phyloP scores from a whole-genome alignment of 2,888 invertebrate species.

The Caenorhabditis imperialis region DNA sequence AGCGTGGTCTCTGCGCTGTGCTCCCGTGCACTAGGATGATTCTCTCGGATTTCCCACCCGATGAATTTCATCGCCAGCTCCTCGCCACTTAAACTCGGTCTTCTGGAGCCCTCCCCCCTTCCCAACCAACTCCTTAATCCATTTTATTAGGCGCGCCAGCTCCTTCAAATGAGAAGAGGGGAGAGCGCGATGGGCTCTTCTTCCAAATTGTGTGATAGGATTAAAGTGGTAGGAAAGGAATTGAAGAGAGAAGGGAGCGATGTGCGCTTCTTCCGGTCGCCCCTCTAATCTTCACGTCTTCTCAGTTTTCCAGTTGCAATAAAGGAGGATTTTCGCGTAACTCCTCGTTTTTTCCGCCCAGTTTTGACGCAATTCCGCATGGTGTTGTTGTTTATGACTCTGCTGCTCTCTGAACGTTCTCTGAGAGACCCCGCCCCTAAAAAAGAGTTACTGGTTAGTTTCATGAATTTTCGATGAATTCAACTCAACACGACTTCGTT shows the following conservation, averaged over 20 bases:
- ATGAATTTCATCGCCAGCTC: constrained; percentile 24
- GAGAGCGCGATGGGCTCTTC: constrained; percentile 6
- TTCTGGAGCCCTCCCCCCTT: constrained; percentile 6
- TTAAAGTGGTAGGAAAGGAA: constrained; percentile 42
- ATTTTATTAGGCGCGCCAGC: constrained; percentile 21
- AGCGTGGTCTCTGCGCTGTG: constrained; percentile 42
- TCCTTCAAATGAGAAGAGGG: constrained; percentile 21
- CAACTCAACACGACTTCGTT: no score
- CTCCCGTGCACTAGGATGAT: constrained; percentile 26
- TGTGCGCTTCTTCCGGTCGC: constrained; percentile 33
- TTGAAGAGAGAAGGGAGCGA: constrained; percentile 15
- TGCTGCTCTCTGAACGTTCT: no score
- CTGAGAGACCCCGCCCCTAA: no score
- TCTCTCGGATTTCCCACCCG: constrained; percentile 28
- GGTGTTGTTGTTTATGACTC: no score
- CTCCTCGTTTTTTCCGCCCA: neutral
- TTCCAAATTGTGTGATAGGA: constrained; percentile 48
- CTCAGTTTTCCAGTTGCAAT: constrained; percentile 9
- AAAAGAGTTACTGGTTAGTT: no score
- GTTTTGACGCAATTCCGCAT: no score
- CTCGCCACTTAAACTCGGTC: constrained; percentile 5
- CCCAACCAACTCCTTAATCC: constrained; percentile 22
- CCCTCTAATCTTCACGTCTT: neutral
- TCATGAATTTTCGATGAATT: no score
- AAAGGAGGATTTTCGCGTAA: constrained; percentile 7